Base-by-base conservation (phyloP, 1,140 invertebrate species). In the Maniola jurtina region DNA sequence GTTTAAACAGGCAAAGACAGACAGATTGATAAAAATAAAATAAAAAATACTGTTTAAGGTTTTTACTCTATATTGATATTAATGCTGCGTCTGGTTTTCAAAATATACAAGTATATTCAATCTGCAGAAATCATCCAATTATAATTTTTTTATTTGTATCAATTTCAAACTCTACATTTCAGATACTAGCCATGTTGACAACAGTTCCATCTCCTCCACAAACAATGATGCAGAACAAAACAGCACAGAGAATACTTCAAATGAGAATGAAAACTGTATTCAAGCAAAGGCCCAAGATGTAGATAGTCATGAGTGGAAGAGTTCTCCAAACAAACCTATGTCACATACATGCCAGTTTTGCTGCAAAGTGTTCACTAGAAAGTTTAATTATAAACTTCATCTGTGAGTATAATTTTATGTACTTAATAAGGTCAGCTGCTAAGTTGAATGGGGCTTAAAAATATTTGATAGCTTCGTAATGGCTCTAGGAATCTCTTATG, bases 351-450 rank as follows among this genome's bases (percentile, higher is more conserved):
- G 80, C 42, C 73, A 72, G 10, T 58, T 68, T 15, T 82, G 80
- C 33, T 56, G 59, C 7, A 82, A 82, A 63, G 63, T 64, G 0
- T 82, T 82, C 48, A 76, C 55, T 9, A 79, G 73, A 45, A 82
- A 79, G 60, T 80, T 75, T 63, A 82, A 82, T 59, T 76, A 73
- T 15, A 78, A 66, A 54, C 14, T 76, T 13, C 80, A 82, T 66
- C 15, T 79, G 80, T 82, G 68, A 77, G 80, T 82, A 45, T 38
- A 34, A 40, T 11, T 15, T 16, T 13, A 10, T 15, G n/a, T n/a
- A n/a, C n/a, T n/a, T n/a, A n/a, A n/a, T n/a, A n/a, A n/a, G n/a
- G n/a, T n/a, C n/a, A n/a, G n/a, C n/a, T n/a, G n/a, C n/a, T n/a
- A n/a, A n/a, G n/a, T n/a, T n/a, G n/a, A n/a, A n/a, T n/a, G n/a